A percentile compares a stretch with the other conserved stretches of the same genome.
phyloP scores from a whole-genome alignment of 2,113 vertebrate species.

The Melozone crissalis region DNA sequence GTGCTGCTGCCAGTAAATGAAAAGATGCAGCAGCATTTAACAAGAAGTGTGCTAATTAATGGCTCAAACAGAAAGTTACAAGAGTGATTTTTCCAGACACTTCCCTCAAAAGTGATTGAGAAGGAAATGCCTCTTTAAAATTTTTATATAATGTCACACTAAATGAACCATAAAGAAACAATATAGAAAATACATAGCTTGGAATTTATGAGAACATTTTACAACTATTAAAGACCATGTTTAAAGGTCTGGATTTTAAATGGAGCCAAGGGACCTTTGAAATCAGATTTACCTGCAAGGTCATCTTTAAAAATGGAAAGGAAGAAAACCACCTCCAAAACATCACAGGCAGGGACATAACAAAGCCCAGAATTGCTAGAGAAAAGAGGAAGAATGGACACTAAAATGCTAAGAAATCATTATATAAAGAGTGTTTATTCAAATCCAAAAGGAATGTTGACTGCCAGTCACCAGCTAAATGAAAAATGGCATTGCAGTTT shows the following conservation, averaged over 20 bases:
- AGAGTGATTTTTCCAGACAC: background rate
- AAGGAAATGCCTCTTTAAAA: constrained; percentile 43
- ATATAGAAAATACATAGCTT: constrained; percentile 24
- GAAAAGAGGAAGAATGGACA: background rate
- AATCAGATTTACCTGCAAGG: constrained; percentile 11
- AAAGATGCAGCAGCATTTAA: constrained; percentile 34
- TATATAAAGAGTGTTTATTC: background rate
- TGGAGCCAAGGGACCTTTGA: background rate
- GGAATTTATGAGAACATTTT: constrained; percentile 46
- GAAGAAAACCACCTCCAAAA: background rate
- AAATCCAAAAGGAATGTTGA: background rate
- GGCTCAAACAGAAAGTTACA: constrained; percentile 4
- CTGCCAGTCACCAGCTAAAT: background rate
- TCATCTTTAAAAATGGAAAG: constrained; percentile 23
- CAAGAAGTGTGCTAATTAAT: constrained; percentile 19
- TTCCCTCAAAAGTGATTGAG: constrained; percentile 12
- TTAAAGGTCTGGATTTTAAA: constrained; percentile 53
- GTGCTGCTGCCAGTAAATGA: background rate
- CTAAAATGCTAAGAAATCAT: background rate
- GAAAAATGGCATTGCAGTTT: background rate
- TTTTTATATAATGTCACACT: constrained; percentile 57
- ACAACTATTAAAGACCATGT: constrained; percentile 23
- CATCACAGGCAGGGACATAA: background rate
- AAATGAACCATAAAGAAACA: constrained; percentile 57
- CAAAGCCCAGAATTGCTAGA: background rate